These are phyloP conservation scores for Gonioctena quinquepunctata DNA, from an alignment of 1,140 invertebrate species.

Conservation along the genomic window DNA sequence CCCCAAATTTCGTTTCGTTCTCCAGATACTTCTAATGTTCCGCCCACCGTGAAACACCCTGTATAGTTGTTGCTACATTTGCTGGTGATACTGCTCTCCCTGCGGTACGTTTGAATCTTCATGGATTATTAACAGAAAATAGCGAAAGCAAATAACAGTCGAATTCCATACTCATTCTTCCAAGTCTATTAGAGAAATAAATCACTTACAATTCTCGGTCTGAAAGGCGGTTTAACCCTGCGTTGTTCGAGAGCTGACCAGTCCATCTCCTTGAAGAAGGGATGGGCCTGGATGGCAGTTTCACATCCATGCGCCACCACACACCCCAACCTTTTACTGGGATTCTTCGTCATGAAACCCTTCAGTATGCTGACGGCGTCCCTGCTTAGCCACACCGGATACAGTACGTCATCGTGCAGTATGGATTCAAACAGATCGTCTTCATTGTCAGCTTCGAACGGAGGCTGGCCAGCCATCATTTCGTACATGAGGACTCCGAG, in stretches of 20 bases:
- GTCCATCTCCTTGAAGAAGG: constrained; percentile 96
- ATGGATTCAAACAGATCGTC: constrained; percentile 99
- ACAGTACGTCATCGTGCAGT: constrained; percentile 96
- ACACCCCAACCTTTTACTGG: constrained; percentile 91
- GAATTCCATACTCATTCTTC: too few relatives aligned
- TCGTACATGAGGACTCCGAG: constrained; percentile 98
- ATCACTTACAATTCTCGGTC: constrained; percentile 95
- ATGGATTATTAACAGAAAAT: too few relatives aligned
- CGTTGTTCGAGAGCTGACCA: constrained; percentile 92
- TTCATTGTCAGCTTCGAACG: constrained; percentile 99
- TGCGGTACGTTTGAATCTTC: too few relatives aligned
- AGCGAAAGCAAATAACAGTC: too few relatives aligned
- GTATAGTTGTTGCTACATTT: too few relatives aligned
- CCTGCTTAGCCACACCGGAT: constrained; percentile 95
- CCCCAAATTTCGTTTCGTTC: too few relatives aligned
- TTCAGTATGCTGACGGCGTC: constrained; percentile 97
- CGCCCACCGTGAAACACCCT: too few relatives aligned
- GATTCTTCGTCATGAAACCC: constrained; percentile 97
- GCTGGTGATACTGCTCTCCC: too few relatives aligned
- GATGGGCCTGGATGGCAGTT: constrained; percentile 86
- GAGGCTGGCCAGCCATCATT: constrained; percentile 99
- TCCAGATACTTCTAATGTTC: too few relatives aligned
- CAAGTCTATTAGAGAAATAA: too few relatives aligned
- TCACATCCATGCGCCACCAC: constrained; percentile 75
- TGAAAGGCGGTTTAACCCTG: constrained; percentile 94